Percentiles rank a stretch among this genome's conserved stretches.
Conservation (phyloP, 1,140 invertebrate genomes). For the Mizuhopecten yessoensis region DNA sequence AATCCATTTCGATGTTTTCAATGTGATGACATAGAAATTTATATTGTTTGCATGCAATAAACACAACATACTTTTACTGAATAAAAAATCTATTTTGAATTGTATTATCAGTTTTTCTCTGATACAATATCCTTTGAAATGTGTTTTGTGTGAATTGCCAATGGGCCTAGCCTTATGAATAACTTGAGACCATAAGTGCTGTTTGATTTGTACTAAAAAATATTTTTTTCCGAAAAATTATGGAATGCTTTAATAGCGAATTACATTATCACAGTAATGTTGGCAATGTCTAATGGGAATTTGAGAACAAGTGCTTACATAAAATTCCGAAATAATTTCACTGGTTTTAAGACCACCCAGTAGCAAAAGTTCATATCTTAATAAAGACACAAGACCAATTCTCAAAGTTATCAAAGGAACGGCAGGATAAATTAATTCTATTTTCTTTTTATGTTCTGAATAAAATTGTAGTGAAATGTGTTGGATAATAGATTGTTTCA, state of each 20-base stretch:
- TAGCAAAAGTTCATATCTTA: background rate
- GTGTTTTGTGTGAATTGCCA: background rate
- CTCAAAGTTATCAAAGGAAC: background rate
- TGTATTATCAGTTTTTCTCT: background rate
- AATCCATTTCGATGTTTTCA: too few relatives aligned
- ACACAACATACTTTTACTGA: too few relatives aligned
- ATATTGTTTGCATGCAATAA: too few relatives aligned
- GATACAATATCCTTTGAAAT: too few relatives aligned
- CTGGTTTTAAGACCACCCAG: background rate
- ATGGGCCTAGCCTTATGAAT: background rate
- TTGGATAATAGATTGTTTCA: background rate
- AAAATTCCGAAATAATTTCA: background rate
- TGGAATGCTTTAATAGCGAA: background rate
- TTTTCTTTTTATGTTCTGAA: conserved; percentile 35
- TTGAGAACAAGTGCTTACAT: conserved; percentile 8
- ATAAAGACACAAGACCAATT: background rate
- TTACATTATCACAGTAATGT: conserved; percentile 6
- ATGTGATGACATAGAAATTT: too few relatives aligned
- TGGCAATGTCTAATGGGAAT: conserved; percentile 1
- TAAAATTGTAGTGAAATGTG: background rate
- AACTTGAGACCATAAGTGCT: background rate
- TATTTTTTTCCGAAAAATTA: background rate
- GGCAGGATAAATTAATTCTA: conserved; percentile 34
- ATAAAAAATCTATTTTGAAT: background rate
- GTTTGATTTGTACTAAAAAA: background rate